Evolutionary conservation across 2,113 vertebrate genomes (phyloP).

Genomic region (Arvicanthis niloticus): DNA sequence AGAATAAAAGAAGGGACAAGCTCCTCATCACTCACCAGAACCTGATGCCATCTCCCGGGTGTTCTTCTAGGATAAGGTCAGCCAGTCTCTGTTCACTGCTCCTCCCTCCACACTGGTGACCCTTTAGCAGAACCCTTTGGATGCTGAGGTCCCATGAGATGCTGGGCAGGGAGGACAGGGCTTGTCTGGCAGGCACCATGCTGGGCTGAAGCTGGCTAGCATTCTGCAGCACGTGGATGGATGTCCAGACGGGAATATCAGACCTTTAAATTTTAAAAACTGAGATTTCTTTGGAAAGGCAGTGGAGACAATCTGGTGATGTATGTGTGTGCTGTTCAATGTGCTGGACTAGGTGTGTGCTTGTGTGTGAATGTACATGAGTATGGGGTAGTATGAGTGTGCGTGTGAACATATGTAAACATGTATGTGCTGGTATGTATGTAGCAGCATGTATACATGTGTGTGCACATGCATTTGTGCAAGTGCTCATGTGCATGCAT

Average conservation of each 20-base stretch:
- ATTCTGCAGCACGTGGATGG: slow-evolving; percentile 35
- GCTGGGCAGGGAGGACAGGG: accelerated
- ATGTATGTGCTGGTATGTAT: neutral
- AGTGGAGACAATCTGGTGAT: neutral
- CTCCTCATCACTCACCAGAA: neutral
- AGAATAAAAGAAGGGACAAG: neutral
- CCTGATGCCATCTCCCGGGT: neutral
- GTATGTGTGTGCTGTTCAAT: neutral
- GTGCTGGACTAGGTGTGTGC: neutral
- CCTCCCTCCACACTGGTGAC: accelerated
- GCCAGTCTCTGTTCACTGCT: neutral
- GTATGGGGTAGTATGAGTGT: neutral
- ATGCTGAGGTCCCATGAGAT: neutral
- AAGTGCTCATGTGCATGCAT: no score
- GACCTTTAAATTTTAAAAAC: slow-evolving; percentile 31
- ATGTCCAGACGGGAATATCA: neutral
- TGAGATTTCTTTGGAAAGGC: slow-evolving; percentile 44
- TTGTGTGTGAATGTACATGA: neutral
- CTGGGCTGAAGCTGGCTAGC: neutral
- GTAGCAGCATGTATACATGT: neutral
- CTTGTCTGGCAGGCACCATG: neutral
- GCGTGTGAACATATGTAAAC: neutral
- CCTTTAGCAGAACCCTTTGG: neutral
- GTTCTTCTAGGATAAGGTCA: no score
- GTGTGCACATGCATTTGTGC: neutral